phyloP scores from a whole-genome alignment of 2,888 invertebrate genomes.

The Yponomeuta cagnagella region DNA sequence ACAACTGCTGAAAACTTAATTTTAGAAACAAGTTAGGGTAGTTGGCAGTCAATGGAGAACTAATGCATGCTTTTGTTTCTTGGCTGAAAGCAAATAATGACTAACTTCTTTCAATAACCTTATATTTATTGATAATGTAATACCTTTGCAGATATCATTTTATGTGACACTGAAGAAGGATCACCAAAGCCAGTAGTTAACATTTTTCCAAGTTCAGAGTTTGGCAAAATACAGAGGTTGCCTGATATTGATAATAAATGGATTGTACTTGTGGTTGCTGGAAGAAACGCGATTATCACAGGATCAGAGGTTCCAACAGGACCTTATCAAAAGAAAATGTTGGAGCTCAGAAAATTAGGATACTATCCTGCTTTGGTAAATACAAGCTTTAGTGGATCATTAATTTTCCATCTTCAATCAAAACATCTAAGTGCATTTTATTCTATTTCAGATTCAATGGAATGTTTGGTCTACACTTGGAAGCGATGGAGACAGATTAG shows the following conservation, averaged over 20 bases:
- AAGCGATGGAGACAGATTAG: slow-evolving; percentile 40
- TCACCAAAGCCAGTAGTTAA: slow-evolving; percentile 61
- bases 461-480: slow-evolving; percentile 53
- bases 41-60: too few species aligned
- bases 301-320: slow-evolving; percentile 72
- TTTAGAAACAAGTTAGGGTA: too few species aligned
- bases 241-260: slow-evolving; percentile 54
- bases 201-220: slow-evolving; percentile 62
- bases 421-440: slow-evolving; percentile 10
- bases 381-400: slow-evolving; percentile 13
- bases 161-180: slow-evolving; percentile 73
- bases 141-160: slow-evolving; percentile 69
- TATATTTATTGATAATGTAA: neutral
- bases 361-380: slow-evolving; percentile 75
- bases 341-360: slow-evolving; percentile 78
- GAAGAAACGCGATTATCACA: slow-evolving; percentile 77
- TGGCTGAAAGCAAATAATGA: too few species aligned
- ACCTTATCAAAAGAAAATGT: slow-evolving; percentile 74
- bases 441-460: slow-evolving; percentile 68
- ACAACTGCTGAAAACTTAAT: too few species aligned
- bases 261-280: slow-evolving; percentile 76
- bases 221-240: slow-evolving; percentile 55
- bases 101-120: neutral
- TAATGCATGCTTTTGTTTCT: too few species aligned
- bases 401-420: slow-evolving; percentile 1